Evolutionary conservation across 2,113 vertebrate genomes (phyloP).

Genomic region (Equus quagga): DNA sequence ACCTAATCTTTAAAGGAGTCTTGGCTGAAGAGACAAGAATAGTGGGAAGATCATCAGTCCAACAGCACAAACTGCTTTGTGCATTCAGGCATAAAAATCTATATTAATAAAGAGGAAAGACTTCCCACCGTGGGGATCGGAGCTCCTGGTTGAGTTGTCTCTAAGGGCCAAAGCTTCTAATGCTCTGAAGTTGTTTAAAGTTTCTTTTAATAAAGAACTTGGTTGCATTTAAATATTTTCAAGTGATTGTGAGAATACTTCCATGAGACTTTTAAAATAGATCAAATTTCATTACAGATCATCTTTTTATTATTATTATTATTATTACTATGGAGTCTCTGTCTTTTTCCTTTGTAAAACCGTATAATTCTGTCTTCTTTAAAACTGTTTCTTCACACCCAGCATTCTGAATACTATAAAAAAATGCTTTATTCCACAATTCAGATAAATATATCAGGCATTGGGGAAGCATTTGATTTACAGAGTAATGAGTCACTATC

Average conservation of each 20-base stretch:
- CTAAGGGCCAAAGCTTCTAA: neutral
- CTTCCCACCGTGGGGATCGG: neutral
- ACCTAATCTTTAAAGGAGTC: neutral
- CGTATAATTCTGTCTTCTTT: constrained; percentile 11
- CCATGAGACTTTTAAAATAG: neutral
- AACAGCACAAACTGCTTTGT: neutral
- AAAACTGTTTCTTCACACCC: neutral
- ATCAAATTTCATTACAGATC: neutral
- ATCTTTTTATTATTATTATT: neutral
- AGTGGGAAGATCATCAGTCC: neutral
- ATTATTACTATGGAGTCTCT: neutral
- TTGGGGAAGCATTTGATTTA: neutral
- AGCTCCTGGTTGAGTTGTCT: neutral
- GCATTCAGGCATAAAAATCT: neutral
- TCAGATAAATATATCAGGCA: neutral
- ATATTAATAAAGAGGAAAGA: neutral
- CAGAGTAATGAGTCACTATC: neutral
- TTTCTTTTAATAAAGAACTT: neutral
- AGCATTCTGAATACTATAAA: neutral
- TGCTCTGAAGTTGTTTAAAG: neutral
- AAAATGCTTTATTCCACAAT: neutral
- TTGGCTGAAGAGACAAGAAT: neutral
- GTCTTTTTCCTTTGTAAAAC: constrained; percentile 13
- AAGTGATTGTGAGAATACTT: neutral
- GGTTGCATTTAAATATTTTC: neutral